Evolutionary conservation across 2,888 invertebrate genomes (phyloP), one percentile per base, ranked within the genome.

Genomic region (Pachydiplax longipennis): DNA sequence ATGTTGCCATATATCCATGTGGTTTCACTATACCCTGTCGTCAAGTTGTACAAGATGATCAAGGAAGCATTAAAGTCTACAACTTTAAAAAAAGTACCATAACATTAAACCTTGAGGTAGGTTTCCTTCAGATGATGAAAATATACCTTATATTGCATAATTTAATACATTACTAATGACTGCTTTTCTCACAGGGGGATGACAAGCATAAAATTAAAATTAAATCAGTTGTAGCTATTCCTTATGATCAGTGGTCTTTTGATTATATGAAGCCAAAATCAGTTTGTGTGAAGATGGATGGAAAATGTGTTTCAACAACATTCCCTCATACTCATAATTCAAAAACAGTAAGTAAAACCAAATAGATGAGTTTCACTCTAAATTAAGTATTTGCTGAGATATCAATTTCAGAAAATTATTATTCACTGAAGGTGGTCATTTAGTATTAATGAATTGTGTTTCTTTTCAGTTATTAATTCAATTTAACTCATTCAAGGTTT

Each of bases 231-330:
- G 96, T 97, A 1, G 98, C 98, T 0, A 96, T 99, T 90, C 99
- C 99, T 0, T 95, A 96, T 87, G 95, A 96, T 0, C 95, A 97
- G 22, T 99, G 99, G 99, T 97, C 97, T 0, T 94, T 97, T 90
- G 98, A 99, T 93, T 98, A 97, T 93, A 97, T 99, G 65, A 96
- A 96, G 82, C 99, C 99, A 0, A 96, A 96, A 91, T 96, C 98
- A 0, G 96, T 97, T 65, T 99, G 99, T 93, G 96, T 99, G 2
- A 95, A 96, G 22, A 96, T 97, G 91, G 96, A 97, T 92, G 97
- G 97, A 0, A 95, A 96, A 92, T 99, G 98, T 93, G 95, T 97
- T 10, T 95, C 96, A 0, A 96, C 97, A 0, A 95, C 95, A 0
- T 98, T 97, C 93, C 95, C 96, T 0, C 95, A 95, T 0, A 96